phyloP scores from a whole-genome alignment of 2,888 invertebrate species.

The Trissolcus japonicus region DNA sequence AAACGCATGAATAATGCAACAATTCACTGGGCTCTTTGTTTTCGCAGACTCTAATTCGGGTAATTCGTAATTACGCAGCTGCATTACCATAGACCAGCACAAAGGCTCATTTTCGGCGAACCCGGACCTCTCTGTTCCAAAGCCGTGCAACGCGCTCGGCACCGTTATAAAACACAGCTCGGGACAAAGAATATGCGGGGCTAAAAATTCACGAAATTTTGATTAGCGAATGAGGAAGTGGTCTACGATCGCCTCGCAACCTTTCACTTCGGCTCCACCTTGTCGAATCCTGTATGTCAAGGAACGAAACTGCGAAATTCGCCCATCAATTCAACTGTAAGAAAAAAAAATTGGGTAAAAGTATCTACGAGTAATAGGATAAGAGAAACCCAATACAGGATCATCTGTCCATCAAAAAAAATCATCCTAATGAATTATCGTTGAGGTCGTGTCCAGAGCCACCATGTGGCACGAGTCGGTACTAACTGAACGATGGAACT shows the following conservation, averaged over 20 bases:
- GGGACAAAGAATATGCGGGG: slow-evolving; percentile 29
- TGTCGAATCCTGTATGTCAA: slow-evolving; percentile 15
- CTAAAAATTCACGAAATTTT: slow-evolving; percentile 36
- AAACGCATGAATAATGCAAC: slow-evolving; percentile 70
- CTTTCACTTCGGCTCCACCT: slow-evolving; percentile 34
- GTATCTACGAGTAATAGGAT: slow-evolving; percentile 49
- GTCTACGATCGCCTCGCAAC: slow-evolving; percentile 16
- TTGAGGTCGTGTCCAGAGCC: background rate
- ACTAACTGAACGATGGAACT: background rate
- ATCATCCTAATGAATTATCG: background rate
- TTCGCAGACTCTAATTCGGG: slow-evolving; percentile 57
- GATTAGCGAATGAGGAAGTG: slow-evolving; percentile 46
- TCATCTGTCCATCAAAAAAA: background rate
- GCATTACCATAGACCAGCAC: slow-evolving; percentile 56
- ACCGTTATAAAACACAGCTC: slow-evolving; percentile 22
- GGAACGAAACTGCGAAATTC: slow-evolving; percentile 23
- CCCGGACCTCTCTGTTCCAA: background rate
- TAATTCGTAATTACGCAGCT: slow-evolving; percentile 49
- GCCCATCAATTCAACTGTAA: slow-evolving; percentile 46
- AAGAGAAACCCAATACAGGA: slow-evolving; percentile 32
- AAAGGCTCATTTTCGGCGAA: slow-evolving; percentile 45
- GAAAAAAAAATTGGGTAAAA: slow-evolving; percentile 26
- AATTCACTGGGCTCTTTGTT: slow-evolving; percentile 66
- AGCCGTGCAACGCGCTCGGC: slow-evolving; percentile 23
- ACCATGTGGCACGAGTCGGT: background rate